These are phyloP conservation scores for Physeter macrocephalus DNA, from an alignment of 2,113 vertebrate species.

Conservation along the genomic window DNA sequence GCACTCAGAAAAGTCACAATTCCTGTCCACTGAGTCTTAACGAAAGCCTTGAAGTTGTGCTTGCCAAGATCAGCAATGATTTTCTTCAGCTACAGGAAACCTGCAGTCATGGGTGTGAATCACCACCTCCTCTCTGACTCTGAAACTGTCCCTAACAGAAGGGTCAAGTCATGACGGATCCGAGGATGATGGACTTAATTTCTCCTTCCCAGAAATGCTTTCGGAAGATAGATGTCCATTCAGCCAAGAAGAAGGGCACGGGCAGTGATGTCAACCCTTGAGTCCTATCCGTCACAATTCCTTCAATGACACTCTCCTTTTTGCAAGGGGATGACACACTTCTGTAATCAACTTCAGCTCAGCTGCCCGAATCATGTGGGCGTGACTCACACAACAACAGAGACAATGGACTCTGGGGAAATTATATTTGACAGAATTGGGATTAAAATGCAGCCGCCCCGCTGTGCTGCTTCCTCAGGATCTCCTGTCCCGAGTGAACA, in stretches of 20 bases:
- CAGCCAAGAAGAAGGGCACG: background rate
- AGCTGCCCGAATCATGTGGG: background rate
- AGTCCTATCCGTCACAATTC: background rate
- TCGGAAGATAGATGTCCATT: background rate
- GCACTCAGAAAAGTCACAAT: no score
- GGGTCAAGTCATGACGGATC: background rate
- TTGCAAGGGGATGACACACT: background rate
- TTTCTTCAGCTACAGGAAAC: background rate
- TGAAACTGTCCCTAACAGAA: background rate
- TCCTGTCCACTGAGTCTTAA: background rate
- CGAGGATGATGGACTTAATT: accelerated
- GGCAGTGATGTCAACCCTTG: background rate
- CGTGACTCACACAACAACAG: background rate
- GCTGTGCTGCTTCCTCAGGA: accelerated
- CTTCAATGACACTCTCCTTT: background rate
- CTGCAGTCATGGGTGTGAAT: accelerated
- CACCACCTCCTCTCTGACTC: background rate
- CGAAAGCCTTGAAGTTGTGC: accelerated
- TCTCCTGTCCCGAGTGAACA: background rate
- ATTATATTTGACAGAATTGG: background rate
- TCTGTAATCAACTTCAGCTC: background rate
- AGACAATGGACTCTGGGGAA: background rate
- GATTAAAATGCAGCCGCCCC: background rate
- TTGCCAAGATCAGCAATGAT: accelerated
- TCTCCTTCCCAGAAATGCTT: background rate